Percentiles rank a stretch among this genome's conserved stretches.
phyloP scores from a whole-genome alignment of 30 jellyfish, hydroid and myxozoan genomes.

The Cassiopea andromeda region DNA sequence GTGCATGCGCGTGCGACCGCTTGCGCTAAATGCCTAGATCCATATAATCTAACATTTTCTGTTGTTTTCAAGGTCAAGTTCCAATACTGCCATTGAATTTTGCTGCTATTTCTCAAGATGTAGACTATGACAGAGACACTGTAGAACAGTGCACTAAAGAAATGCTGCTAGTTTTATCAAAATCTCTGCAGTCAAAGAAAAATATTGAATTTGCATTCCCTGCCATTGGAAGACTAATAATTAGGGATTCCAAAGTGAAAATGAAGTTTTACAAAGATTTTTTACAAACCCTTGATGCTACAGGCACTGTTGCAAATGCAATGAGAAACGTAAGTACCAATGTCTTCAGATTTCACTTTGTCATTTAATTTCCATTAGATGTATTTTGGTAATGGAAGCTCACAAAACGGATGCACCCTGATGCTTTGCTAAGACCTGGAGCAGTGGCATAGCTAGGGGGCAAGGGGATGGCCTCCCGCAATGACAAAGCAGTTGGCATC shows the following conservation, averaged over 20 bases:
- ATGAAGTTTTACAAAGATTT: slow-evolving; percentile 91
- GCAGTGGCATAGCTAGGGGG: no score
- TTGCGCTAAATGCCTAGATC: no score
- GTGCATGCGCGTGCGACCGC: no score
- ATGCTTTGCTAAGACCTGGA: no score
- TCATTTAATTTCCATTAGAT: no score
- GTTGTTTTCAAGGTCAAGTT: slow-evolving; percentile 75
- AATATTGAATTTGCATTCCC: slow-evolving; percentile 73
- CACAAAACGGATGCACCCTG: no score
- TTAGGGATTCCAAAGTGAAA: slow-evolving; percentile 79
- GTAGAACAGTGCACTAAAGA: slow-evolving; percentile 96
- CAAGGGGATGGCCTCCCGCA: no score
- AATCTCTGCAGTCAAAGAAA: slow-evolving; percentile 72
- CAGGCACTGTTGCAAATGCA: slow-evolving; percentile 79
- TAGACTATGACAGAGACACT: slow-evolving; percentile 75
- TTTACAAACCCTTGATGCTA: slow-evolving; percentile 80
- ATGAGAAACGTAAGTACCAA: slow-evolving; percentile 72
- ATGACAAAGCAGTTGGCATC: no score
- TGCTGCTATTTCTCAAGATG: slow-evolving; percentile 81
- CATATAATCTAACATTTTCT: no score
- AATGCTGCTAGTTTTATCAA: slow-evolving; percentile 86
- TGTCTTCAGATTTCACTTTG: neutral
- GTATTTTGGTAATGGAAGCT: no score
- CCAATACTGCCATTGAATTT: slow-evolving; percentile 89
- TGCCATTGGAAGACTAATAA: slow-evolving; percentile 81